Base-by-base conservation (phyloP, 2,113 vertebrate species). In the Riparia riparia region DNA sequence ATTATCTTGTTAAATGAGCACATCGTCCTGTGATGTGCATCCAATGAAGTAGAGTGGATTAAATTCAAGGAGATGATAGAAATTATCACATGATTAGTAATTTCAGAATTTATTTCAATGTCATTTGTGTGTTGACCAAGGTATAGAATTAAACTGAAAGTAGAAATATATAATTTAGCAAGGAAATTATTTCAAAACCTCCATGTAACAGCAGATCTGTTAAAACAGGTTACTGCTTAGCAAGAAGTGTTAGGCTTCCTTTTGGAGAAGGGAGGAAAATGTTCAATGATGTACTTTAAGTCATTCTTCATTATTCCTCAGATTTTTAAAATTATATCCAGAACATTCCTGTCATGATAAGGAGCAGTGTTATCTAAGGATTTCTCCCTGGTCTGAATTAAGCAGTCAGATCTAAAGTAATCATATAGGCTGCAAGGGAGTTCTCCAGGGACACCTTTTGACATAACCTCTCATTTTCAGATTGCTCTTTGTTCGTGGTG, bases 401-500 rank as follows among this genome's bases (percentile, higher is more conserved):
- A 79, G 39, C 54, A 78, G 76, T 80, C 7, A 14, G 34, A 22
- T 61, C 44, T 78, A 18, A 86, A 95, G 58, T 84, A 86, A 82
- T 44, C 51, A 6, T 74, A 24, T 26, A 26, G 85, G 16, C 68
- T 96, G 47, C 8, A 6, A 79, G 81, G 87, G 51, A 82, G 78
- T 51, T 94, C 41, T 3, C 82, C 50, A 15, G 63, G 81, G 92
- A 95, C 79, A 50, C 60, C 65, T 93, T 95, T 96, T 89, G 90
- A 89, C 34, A 28, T 92, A 91, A 89, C 82, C 56, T 92, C 86
- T 95, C 39, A 19, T 95, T 95, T 97, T 72, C 88, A 96, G 82
- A 89, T 86, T 95, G 50, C 63, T 97, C 79, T 97, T 96, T 96
- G 78, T 95, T 96, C 91, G 91, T 97, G 91, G 96, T 10, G 17